These are phyloP conservation scores for Philypnodon macrostomus DNA, from an alignment of 2,797 vertebrate genomes.

Conservation along the genomic window DNA sequence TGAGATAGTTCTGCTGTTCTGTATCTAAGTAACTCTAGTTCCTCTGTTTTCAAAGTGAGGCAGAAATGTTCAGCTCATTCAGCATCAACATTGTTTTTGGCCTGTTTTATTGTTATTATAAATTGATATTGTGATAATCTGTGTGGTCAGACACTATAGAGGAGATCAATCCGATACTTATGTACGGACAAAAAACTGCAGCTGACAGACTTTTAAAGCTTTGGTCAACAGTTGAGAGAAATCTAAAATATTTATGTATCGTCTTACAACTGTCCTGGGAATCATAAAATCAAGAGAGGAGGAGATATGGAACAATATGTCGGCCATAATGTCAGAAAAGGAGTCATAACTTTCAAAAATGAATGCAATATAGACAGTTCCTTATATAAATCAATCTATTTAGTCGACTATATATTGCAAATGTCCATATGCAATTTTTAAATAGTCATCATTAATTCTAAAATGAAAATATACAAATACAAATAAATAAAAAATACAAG, in stretches of 20 bases:
- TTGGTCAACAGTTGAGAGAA: neutral
- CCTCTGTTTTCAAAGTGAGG: conserved; percentile 4
- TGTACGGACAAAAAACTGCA: conserved; percentile 8
- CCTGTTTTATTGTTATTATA: conserved; percentile 25
- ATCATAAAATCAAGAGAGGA: neutral
- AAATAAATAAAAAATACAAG: too few species aligned
- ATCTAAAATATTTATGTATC: neutral
- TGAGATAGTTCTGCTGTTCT: neutral
- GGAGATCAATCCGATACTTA: conserved; percentile 19
- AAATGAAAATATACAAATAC: too few species aligned
- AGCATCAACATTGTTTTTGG: conserved; percentile 58
- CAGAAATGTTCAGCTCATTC: conserved; percentile 29
- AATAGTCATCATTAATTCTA: too few species aligned
- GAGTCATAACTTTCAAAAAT: too few species aligned
- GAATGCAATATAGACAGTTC: too few species aligned
- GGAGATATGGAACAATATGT: too few species aligned
- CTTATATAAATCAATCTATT: too few species aligned
- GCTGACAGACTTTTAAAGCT: conserved; percentile 1
- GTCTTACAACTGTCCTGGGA: neutral
- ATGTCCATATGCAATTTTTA: too few species aligned
- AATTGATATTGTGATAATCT: conserved; percentile 44
- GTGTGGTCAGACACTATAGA: conserved; percentile 28
- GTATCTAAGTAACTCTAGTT: neutral
- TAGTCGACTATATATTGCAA: too few species aligned
- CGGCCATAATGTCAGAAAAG: too few species aligned